Conservation (phyloP, 2,113 vertebrate species). For the Festucalex cinctus region DNA sequence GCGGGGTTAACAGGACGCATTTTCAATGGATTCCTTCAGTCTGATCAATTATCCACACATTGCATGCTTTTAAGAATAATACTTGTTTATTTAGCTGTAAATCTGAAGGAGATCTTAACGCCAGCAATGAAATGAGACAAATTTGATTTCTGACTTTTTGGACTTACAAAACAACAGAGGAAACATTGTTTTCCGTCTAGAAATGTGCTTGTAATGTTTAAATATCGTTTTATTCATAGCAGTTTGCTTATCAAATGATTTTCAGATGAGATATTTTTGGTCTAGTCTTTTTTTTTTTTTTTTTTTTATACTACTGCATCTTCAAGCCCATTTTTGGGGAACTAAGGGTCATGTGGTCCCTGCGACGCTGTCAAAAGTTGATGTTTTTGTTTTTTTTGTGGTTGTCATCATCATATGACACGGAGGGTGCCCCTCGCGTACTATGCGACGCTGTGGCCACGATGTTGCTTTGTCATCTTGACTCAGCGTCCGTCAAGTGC, state of each 20-base stretch:
- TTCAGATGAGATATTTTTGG: not conserved
- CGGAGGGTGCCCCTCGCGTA: not conserved
- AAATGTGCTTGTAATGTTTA: too few relatives aligned
- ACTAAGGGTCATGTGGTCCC: not conserved
- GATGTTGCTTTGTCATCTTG: slow-evolving; percentile 29
- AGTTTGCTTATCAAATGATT: too few relatives aligned
- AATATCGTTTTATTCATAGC: too few relatives aligned
- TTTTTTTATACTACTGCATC: not conserved
- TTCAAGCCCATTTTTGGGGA: not conserved
- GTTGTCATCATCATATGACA: slow-evolving; percentile 24
- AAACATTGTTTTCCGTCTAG: not conserved
- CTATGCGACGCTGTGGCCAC: too few relatives aligned
- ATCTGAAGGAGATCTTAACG: not conserved
- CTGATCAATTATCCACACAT: not conserved
- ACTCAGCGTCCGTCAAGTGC: slow-evolving; percentile 5
- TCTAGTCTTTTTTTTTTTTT: not conserved
- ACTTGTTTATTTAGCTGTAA: not conserved
- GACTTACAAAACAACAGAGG: not conserved
- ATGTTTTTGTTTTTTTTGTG: not conserved
- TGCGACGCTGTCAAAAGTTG: not conserved
- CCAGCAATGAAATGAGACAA: not conserved
- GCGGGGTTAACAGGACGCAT: not conserved
- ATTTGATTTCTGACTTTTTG: not conserved
- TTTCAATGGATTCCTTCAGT: not conserved
- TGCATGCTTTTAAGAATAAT: not conserved